A percentile compares a stretch with the other conserved stretches of the same genome.
Evolutionary conservation across 1,140 invertebrate species (phyloP).

Genomic region (Drosophila pectinifera): DNA sequence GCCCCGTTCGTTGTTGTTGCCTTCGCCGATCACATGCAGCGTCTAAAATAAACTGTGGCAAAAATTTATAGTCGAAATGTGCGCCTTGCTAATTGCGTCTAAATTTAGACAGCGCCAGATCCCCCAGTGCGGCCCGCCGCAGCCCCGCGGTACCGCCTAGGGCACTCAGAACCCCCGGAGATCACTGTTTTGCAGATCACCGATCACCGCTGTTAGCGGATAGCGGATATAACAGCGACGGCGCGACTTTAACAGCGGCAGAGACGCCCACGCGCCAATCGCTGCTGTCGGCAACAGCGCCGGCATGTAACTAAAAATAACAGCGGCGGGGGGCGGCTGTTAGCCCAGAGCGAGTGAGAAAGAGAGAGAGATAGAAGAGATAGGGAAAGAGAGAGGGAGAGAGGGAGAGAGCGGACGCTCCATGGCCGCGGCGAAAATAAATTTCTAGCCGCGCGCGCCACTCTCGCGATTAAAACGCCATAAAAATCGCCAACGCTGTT

Average conservation of each 20-base stretch:
- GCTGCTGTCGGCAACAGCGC: constrained; percentile 41
- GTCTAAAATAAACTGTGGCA: constrained; percentile 82
- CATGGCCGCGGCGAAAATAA: constrained; percentile 43
- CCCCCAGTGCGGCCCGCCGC: constrained; percentile 7
- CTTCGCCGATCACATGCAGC: constrained; percentile 70
- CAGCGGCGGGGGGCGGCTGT: constrained; percentile 27
- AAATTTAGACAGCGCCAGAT: constrained; percentile 65
- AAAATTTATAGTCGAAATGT: constrained; percentile 80
- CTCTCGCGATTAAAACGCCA: constrained; percentile 76
- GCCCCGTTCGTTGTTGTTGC: constrained; percentile 44
- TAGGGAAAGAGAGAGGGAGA: neutral
- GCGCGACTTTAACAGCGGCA: constrained; percentile 41
- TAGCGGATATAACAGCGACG: constrained; percentile 35
- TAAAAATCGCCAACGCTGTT: constrained; percentile 77
- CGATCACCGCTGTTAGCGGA: constrained; percentile 32
- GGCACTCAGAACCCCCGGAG: constrained; percentile 20
- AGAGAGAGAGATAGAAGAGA: constrained; percentile 13
- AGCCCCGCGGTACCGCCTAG: constrained; percentile 2
- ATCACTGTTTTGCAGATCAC: constrained; percentile 12
- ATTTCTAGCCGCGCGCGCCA: constrained; percentile 51
- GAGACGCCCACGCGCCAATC: constrained; percentile 75
- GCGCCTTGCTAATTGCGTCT: constrained; percentile 82
- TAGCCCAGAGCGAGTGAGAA: constrained; percentile 13
- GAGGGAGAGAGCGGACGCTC: constrained; percentile 8
- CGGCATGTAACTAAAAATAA: constrained; percentile 78